Base-by-base conservation (phyloP, 2,797 vertebrate species). In the Falco novaeseelandiae region DNA sequence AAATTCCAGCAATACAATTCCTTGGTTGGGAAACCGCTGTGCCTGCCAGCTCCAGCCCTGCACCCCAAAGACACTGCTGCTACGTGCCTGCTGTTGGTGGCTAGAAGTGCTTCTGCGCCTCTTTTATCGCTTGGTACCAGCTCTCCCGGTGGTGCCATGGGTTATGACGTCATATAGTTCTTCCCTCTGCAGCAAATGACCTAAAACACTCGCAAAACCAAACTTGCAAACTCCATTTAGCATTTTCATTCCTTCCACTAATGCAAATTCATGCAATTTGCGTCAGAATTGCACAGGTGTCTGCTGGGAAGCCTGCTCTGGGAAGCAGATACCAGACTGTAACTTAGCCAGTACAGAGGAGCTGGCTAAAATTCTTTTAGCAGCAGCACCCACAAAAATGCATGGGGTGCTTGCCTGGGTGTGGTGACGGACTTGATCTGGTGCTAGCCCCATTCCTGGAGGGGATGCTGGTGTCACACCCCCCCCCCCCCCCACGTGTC, bases 301-400 rank as follows among this genome's bases (percentile, higher is more conserved):
- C n/a, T 67, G 59, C 46, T 88, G 81, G 71, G 84, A 81, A 66
- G 57, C 55, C 70, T 30, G 40, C 2, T 44, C 9, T 21, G 55
- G 54, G 93, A 61, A 80, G 85, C 59, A 80, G 55, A 19, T 73
- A 23, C n/a, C 87, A 57, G 92, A 57, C 71, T 93, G 42, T 51
- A 38, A 15, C 14, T 5, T 46, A 58, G 63, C 88, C 62, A 40
- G 10, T 19, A 23, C 23, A 32, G 71, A 94, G 80, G 51, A 81
- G 40, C n/a, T 82, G 82, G 3, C 63, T 62, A 63, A 26, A 58
- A 81, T 27, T 14, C 63, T 48, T 77, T 25, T 21, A 67, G 63
- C 49, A 74, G 62, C 48, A 78, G 58, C 91, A 61, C 83, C 62
- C 66, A 2, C 44, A 84, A 30, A 27, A 89, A 49, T 48, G 58